Conservation (phyloP, 2,797 vertebrate genomes). For the Sphaeramia orbicularis region DNA sequence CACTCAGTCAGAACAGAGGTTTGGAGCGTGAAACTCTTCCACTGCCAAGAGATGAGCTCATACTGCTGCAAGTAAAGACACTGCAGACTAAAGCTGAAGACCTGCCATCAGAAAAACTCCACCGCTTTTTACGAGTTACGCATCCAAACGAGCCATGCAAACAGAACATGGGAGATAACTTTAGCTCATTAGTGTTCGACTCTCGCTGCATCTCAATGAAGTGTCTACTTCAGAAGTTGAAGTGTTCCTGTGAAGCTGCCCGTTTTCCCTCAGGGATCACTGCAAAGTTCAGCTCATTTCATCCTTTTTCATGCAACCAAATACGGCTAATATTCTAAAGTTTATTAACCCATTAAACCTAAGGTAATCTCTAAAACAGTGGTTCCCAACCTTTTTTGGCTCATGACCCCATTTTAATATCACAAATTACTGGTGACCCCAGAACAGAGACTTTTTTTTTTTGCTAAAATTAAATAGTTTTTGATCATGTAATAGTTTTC, state of each 20-base stretch:
- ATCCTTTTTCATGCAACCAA: conserved; percentile 29
- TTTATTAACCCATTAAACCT: no score
- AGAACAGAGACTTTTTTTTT: no score
- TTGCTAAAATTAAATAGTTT: no score
- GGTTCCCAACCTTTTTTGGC: no score
- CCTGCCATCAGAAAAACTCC: conserved; percentile 33
- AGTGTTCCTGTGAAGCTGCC: conserved; percentile 48
- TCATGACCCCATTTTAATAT: no score
- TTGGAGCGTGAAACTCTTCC: conserved; percentile 59
- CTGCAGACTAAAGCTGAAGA: conserved; percentile 42
- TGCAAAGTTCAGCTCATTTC: conserved; percentile 56
- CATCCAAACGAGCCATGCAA: conserved; percentile 60
- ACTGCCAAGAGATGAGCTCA: conserved; percentile 75
- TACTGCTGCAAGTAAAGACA: conserved; percentile 58
- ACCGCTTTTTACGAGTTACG: conserved; percentile 39
- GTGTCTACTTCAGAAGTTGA: conserved; percentile 59
- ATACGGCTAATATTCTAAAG: conserved; percentile 56
- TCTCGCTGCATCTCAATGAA: conserved; percentile 72
- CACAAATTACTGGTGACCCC: no score
- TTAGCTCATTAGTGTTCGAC: conserved; percentile 63
- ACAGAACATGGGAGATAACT: conserved; percentile 68
- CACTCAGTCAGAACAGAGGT: conserved; percentile 76
- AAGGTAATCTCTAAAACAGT: no score
- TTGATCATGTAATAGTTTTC: no score
- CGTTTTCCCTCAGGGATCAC: conserved; percentile 49